These are phyloP conservation scores for Zosterops pallidus DNA, from an alignment of 2,113 vertebrate species.

Conservation along the genomic window DNA sequence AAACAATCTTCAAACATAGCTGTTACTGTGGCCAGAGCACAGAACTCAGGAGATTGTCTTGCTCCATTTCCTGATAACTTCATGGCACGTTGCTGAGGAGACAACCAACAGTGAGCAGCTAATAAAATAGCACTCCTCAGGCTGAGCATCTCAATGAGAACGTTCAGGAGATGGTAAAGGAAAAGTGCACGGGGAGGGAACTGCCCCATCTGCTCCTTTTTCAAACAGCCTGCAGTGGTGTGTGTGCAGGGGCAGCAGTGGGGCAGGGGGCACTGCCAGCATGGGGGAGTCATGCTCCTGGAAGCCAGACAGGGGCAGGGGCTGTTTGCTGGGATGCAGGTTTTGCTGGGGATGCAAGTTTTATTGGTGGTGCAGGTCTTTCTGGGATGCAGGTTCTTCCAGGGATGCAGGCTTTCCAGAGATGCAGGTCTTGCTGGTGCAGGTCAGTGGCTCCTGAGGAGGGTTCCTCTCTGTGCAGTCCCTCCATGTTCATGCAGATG, in stretches of 20 bases:
- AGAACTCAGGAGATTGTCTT: not conserved
- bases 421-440: not conserved
- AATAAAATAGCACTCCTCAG: not conserved
- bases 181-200: not conserved
- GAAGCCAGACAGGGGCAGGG: not conserved
- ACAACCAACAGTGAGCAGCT: not conserved
- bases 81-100: not conserved
- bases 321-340: not conserved
- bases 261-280: not conserved
- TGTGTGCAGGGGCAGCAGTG: not conserved
- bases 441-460: not conserved
- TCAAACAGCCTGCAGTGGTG: not conserved
- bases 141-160: not conserved
- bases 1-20: not conserved
- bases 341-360: not conserved
- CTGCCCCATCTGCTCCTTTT: not conserved
- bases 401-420: too few species aligned
- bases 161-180: not conserved
- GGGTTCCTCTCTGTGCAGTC: fast-evolving
- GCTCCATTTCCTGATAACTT: not conserved
- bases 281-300: fast-evolving
- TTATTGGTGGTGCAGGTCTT: not conserved
- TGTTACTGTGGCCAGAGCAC: not conserved
- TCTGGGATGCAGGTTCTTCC: not conserved
- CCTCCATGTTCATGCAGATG: not conserved